These are phyloP conservation scores for Julus scandinavius DNA, from an alignment of 2,888 invertebrate genomes.

Conservation along the genomic window DNA sequence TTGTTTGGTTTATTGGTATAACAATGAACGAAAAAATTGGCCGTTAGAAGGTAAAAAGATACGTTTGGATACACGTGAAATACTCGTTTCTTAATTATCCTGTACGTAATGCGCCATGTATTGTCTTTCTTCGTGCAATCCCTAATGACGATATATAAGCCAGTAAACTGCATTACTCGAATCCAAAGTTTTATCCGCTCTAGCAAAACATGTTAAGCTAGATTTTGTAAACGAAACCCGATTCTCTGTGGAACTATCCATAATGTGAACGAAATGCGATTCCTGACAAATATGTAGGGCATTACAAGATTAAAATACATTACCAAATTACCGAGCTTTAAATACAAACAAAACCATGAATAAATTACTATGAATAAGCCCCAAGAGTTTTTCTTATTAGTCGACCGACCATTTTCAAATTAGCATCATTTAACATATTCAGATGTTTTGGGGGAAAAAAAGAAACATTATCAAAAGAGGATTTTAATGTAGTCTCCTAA, in stretches of 20 bases:
- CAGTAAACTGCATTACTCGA: not conserved
- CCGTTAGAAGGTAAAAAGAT: not conserved
- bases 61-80: not conserved
- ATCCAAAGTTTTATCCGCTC: not conserved
- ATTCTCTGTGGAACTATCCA: not conserved
- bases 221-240: not conserved
- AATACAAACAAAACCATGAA: not conserved
- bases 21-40: not conserved
- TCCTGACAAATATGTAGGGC: not conserved
- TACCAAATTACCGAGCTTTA: not conserved
- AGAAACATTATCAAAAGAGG: too few species aligned
- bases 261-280: not conserved
- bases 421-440: too few species aligned
- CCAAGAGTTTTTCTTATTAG: not conserved
- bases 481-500: too few species aligned
- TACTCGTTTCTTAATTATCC: not conserved
- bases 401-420: not conserved
- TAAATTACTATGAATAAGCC: not conserved
- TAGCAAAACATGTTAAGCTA: not conserved
- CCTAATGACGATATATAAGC: not conserved
- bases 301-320: not conserved
- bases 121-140: constrained; percentile 36
- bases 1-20: not conserved
- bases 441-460: too few species aligned
- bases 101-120: not conserved